phyloP scores from a whole-genome alignment of 1,140 invertebrate genomes.

The Choristoneura fumiferana region DNA sequence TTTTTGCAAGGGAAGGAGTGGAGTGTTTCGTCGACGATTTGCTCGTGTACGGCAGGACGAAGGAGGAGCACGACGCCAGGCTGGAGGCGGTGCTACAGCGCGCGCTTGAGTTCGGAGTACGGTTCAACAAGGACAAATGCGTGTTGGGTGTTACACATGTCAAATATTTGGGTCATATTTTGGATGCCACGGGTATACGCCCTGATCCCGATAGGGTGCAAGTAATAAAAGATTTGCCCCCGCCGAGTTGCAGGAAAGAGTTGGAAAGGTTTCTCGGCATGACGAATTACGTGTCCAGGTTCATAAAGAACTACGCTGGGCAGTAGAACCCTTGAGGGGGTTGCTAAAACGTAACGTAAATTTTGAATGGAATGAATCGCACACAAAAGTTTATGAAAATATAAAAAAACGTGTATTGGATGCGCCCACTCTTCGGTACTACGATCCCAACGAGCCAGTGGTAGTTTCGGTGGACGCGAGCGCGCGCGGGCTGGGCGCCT shows the following conservation, averaged over 20 bases:
- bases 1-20: constrained; percentile 40
- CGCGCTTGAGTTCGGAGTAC: constrained; percentile 24
- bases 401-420: constrained; percentile 46
- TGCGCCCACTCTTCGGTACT: constrained; percentile 41
- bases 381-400: constrained; percentile 41
- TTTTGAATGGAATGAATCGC: constrained; percentile 47
- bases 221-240: constrained; percentile 8
- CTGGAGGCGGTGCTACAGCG: constrained; percentile 33
- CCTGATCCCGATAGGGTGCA: background rate
- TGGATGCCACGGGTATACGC: background rate
- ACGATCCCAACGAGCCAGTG: constrained; percentile 30
- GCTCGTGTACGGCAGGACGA: constrained; percentile 39
- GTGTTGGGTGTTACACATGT: background rate
- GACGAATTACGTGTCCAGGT: constrained; percentile 23
- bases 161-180: background rate
- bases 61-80: constrained; percentile 33
- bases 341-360: constrained; percentile 46
- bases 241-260: constrained; percentile 17
- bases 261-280: background rate
- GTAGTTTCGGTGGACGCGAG: constrained; percentile 31
- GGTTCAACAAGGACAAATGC: constrained; percentile 25
- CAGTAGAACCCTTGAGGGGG: constrained; percentile 32
- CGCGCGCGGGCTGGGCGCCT: constrained; percentile 33
- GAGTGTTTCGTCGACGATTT: constrained; percentile 59
- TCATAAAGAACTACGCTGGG: constrained; percentile 54